Percentiles rank a stretch among this genome's conserved stretches.
phyloP scores from a whole-genome alignment of 35 echinoderm and acorn worm species.

The Amphiura filiformis region DNA sequence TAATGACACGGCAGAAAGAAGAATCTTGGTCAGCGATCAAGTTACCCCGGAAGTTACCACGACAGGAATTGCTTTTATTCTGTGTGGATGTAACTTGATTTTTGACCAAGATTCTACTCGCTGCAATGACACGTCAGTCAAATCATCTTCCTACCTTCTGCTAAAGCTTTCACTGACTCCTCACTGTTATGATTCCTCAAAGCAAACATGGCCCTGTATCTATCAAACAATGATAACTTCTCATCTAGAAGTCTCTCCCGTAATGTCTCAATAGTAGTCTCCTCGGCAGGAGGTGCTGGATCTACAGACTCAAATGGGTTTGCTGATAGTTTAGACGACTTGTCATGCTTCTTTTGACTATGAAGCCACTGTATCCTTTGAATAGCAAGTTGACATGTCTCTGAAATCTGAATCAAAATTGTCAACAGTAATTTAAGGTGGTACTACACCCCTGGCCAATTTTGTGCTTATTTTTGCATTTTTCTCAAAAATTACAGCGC shows the following conservation, averaged over 20 bases:
- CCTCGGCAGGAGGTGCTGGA: conserved; percentile 77
- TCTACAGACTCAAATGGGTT: conserved; percentile 88
- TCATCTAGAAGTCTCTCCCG: conserved; percentile 64
- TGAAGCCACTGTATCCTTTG: conserved; percentile 88
- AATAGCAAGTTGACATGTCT: conserved; percentile 93
- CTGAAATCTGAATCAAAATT: conserved; percentile 59
- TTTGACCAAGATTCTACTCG: too few species aligned
- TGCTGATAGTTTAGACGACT: conserved; percentile 13
- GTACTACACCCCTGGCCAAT: too few species aligned
- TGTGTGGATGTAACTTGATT: too few species aligned
- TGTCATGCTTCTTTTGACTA: conserved; percentile 47
- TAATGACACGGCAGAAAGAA: too few species aligned
- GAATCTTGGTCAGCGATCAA: too few species aligned
- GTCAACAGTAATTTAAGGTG: not conserved
- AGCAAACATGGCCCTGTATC: conserved; percentile 97
- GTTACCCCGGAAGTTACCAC: too few species aligned
- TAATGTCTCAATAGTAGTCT: conserved; percentile 33
- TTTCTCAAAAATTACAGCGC: too few species aligned
- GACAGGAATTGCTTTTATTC: too few species aligned
- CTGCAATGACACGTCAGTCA: too few species aligned
- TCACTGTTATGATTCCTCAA: conserved; percentile 73
- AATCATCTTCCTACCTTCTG: conserved; percentile 57
- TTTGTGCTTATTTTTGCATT: too few species aligned
- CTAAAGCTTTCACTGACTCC: conserved; percentile 57
- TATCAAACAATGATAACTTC: conserved; percentile 66